Conservation (phyloP, 2,113 vertebrate genomes). For the Leptosomus discolor region DNA sequence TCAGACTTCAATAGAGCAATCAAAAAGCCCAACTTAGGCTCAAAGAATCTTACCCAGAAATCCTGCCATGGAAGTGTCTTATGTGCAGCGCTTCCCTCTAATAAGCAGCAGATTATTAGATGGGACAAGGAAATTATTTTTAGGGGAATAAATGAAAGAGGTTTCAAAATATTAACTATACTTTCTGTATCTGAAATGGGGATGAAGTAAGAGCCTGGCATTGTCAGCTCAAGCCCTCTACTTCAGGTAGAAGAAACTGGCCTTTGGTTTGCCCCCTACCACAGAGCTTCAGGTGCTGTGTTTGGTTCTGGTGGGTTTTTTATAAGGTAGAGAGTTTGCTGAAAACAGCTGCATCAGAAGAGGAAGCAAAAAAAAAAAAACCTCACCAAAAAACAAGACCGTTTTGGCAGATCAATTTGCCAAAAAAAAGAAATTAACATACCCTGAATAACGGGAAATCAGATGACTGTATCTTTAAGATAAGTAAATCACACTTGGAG, state of each 20-base stretch:
- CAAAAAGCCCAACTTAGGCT: conserved; percentile 45
- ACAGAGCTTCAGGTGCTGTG: conserved; percentile 19
- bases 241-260: not conserved
- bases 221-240: not conserved
- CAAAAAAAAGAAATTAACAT: not conserved
- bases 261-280: not conserved
- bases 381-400: not conserved
- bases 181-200: not conserved
- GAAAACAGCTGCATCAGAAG: not conserved
- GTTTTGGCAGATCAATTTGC: not conserved
- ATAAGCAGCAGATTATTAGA: conserved; percentile 6
- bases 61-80: not conserved
- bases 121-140: conserved; percentile 32
- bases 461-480: not conserved
- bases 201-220: not conserved
- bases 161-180: conserved; percentile 38
- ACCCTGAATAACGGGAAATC: not conserved
- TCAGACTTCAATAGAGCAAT: conserved; percentile 52
- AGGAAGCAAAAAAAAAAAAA: not conserved
- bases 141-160: conserved; percentile 26
- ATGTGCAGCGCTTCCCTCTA: not conserved
- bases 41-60: conserved; percentile 50
- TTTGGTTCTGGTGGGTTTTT: not conserved
- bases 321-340: conserved; percentile 15
- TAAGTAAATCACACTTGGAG: not conserved